These are phyloP conservation scores for Diacarnus erythraeanus DNA, from an alignment of 37 sponge, comb jelly and placozoan species.

Conservation along the genomic window DNA sequence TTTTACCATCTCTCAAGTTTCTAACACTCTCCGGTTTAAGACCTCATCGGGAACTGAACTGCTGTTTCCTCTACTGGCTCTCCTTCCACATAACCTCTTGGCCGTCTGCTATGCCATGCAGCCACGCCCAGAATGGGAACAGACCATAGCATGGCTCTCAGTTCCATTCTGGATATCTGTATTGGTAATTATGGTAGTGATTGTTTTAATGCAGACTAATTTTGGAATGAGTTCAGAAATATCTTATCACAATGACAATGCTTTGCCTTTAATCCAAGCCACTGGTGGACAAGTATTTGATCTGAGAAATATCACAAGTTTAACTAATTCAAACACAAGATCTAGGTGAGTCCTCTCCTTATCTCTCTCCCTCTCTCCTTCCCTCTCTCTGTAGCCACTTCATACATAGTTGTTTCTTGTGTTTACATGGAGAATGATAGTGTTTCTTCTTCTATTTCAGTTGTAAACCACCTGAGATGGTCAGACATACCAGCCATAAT, in stretches of 20 bases:
- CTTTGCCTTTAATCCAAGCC: conserved; percentile 16
- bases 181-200: conserved; percentile 22
- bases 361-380: too few species aligned
- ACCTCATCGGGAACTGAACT: conserved; percentile 40
- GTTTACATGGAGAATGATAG: too few species aligned
- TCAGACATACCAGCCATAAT: neutral
- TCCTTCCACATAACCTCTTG: conserved; percentile 73
- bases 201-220: conserved; percentile 45
- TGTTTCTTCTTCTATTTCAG: neutral
- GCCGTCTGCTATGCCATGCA: conserved; percentile 53
- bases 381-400: too few species aligned
- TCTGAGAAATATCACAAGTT: conserved; percentile 14
- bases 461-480: neutral
- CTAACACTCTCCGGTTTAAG: conserved; percentile 43
- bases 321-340: neutral
- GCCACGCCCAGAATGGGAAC: conserved; percentile 73
- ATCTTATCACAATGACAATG: neutral
- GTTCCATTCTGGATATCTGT: conserved; percentile 37
- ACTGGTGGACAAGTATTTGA: conserved; percentile 57
- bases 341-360: neutral
- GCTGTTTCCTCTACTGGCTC: conserved; percentile 61
- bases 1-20: conserved; percentile 77
- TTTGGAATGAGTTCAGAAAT: neutral
- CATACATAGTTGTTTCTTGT: neutral
- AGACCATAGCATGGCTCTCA: conserved; percentile 23